phyloP scores from a whole-genome alignment of 2,888 invertebrate genomes.

The Hipparchia semele region DNA sequence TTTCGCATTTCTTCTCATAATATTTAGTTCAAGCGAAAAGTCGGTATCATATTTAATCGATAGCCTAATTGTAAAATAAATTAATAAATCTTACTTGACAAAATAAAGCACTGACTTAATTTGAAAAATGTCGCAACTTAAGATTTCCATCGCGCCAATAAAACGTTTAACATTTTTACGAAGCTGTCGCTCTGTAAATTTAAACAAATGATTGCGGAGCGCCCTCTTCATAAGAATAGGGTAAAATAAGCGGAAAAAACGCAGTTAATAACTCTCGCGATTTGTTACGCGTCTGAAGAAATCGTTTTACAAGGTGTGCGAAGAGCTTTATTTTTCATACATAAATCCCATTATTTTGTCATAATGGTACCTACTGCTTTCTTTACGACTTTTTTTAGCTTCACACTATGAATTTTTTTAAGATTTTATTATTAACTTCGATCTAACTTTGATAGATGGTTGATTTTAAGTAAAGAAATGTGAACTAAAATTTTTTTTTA shows the following conservation, averaged over 20 bases:
- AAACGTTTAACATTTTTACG: conserved; percentile 39
- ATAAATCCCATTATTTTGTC: conserved; percentile 10
- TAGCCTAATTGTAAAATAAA: too few relatives aligned
- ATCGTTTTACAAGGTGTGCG: conserved; percentile 13
- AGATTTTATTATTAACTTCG: neutral
- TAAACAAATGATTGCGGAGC: conserved; percentile 28
- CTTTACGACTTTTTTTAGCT: neutral
- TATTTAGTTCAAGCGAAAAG: too few relatives aligned
- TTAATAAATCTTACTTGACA: too few relatives aligned
- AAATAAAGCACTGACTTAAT: neutral
- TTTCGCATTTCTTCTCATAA: too few relatives aligned
- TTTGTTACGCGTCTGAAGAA: conserved; percentile 47
- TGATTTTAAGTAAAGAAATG: too few relatives aligned
- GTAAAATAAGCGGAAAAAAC: conserved; percentile 47
- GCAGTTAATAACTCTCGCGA: conserved; percentile 54
- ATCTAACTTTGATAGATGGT: neutral
- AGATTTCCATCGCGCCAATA: conserved; percentile 32
- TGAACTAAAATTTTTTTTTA: too few relatives aligned
- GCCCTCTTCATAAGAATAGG: conserved; percentile 17
- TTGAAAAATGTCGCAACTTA: conserved; percentile 16
- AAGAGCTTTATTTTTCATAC: conserved; percentile 21
- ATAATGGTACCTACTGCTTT: neutral
- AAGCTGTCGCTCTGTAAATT: conserved; percentile 33
- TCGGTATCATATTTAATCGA: too few relatives aligned
- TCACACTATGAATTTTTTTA: neutral